Base-by-base conservation (phyloP, 2,888 invertebrate species). In the Pheosia gnoma region DNA sequence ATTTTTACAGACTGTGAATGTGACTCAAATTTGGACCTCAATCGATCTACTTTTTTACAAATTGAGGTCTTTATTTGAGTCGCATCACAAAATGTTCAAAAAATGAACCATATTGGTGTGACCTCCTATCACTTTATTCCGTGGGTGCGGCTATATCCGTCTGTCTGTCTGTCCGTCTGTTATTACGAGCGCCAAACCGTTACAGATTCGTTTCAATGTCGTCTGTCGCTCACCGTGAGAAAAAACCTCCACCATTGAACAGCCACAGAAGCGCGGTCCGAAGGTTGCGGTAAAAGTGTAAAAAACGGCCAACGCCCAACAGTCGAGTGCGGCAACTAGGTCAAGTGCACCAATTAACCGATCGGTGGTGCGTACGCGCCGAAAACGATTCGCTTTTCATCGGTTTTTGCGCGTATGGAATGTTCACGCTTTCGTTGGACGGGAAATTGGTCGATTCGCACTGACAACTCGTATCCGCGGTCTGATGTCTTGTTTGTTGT, bases 221-320 rank as follows among this genome's bases (percentile, higher is more conserved):
- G 59, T 62, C 64, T 62, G 78, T 74, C 70, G 75, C 62, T 77
- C 43, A 63, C 79, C 82, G 84, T 85, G 84, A 83, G 83, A 85
- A 82, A 72, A 57, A 10, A 45, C 25, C 25, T 25, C 45, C 41
- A 36, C 45, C 45, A 45, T 45, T 36, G 57, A 75, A 75, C 67
- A 63, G 67, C 63, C 63, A 67, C 70, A 61, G 53, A 68, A 69
- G 58, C 63, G 65, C 68, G 70, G 70, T 62, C 70, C 67, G 77
- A 84, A 87, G 87, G 88, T 85, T 85, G 79, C 71, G 75, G 87
- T 86, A 87, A 87, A 87, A 88, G 88, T 87, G 82, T 84, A 82
- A 83, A 88, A 87, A 84, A 75, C 64, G 58, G 63, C 62, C 77
- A 68, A 75, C 78, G 82, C 77, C 79, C 75, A 80, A 69, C 59